These are phyloP conservation scores for Strigamia maritima DNA, from an alignment of 2,888 invertebrate genomes.

Conservation along the genomic window DNA sequence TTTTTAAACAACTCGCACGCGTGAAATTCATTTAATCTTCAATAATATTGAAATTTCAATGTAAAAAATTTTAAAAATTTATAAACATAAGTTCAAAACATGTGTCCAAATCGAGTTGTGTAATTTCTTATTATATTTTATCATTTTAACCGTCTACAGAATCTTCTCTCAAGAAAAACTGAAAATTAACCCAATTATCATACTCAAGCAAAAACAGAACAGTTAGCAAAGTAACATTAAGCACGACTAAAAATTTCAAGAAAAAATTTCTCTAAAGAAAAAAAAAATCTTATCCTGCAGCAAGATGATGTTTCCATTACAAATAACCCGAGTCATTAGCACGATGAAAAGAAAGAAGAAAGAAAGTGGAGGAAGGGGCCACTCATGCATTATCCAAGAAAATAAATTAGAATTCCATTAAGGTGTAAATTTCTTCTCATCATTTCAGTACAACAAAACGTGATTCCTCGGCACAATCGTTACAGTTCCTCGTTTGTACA, in stretches of 20 bases:
- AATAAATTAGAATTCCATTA: conserved; percentile 34
- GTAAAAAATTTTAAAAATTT: no score
- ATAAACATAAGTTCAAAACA: no score
- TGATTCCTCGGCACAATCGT: not conserved
- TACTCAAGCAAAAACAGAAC: conserved; percentile 7
- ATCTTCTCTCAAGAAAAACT: not conserved
- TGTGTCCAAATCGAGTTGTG: not conserved
- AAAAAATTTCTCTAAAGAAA: not conserved
- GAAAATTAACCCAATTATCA: not conserved
- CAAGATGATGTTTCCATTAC: conserved; percentile 31
- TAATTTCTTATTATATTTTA: not conserved
- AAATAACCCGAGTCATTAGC: conserved; percentile 30
- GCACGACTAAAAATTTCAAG: not conserved
- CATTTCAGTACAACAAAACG: conserved; percentile 8
- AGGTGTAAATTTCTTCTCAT: conserved; percentile 29
- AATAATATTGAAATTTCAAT: no score
- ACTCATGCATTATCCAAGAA: conserved; percentile 31
- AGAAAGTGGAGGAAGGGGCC: conserved; percentile 19
- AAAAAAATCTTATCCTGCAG: conserved; percentile 28
- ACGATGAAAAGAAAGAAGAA: conserved; percentile 7
- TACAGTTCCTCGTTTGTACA: not conserved
- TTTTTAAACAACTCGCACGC: not conserved
- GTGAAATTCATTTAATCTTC: not conserved
- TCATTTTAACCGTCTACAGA: not conserved
- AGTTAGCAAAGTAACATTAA: conserved; percentile 23